Base-by-base conservation (phyloP, 2,113 vertebrate genomes). In the Pelusios castaneus region DNA sequence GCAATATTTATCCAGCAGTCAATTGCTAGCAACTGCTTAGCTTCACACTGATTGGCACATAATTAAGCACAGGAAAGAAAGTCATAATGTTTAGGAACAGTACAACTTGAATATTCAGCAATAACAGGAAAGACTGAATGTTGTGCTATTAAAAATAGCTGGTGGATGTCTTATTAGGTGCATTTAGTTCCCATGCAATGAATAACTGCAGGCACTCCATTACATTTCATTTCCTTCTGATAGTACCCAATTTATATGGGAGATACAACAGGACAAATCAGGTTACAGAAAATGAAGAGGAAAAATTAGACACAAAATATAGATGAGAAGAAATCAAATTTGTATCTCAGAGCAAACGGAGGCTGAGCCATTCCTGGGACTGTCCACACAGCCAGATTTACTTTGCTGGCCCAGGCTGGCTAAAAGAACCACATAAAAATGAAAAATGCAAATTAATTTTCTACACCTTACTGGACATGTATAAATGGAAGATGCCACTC, bases 401-500 rank as follows among this genome's bases (percentile, higher is more conserved):
- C 91, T 55, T 91, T 88, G 70, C 83, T 51, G 75, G 92, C 73
- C 94, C 85, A 80, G 87, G 70, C 87, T 88, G 88, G 84, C 92
- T 76, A 95, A 84, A 89, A 95, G 95, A 56, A 22, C 0, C 82
- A 31, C 21, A 96, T 94, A 95, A 92, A 97, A 95, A 93, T 90
- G 95, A 96, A 77, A 97, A 96, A 97, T 97, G 97, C 87, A 96
- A 94, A 96, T 94, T 91, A 95, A 94, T 92, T 95, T 96, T 97
- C 97, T 79, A 29, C 34, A 97, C 97, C 95, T 97, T 96, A 87
- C 80, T 88, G 47, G 82, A 96, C 96, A 92, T 25, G 31, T 95
- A 63, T 91, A 95, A 96, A 98, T 97, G 97, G 97, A 97, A 97
- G 96, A 97, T 98, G 98, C 97, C 97, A 98, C 98, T 98, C 98